Base-by-base conservation (phyloP, 2,888 invertebrate species). In the Dicycla oo region DNA sequence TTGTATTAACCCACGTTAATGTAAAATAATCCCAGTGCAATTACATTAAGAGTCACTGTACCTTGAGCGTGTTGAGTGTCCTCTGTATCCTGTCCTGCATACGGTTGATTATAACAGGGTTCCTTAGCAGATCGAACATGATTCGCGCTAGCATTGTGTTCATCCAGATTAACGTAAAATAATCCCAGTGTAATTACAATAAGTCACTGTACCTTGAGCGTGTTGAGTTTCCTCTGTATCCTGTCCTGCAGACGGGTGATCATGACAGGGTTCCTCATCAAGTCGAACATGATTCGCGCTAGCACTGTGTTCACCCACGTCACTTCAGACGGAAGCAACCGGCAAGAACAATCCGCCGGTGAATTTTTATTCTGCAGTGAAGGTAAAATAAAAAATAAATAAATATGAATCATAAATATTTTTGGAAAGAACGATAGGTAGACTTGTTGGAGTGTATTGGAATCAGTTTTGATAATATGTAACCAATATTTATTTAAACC, bases 141-240 rank as follows among this genome's bases (percentile, higher is more conserved):
- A 45, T 45, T 45, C 45, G 7, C 45, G 45, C 45, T 20, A 45
- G 8, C 45, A 45, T 45, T 45, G 7, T 20, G 18, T 45, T 45
- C 45, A 45, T 20, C 7, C 2, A 45, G 7, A 20, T 45, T 6
- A 45, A 6, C 6, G 18, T 34, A 30, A 45, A 30, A 30, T 2
- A 45, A 45, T 30, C 30, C 8, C 10, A n/a, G 2, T 15, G 0
- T 3, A 18, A 10, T 26, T 18, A 45, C 26, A 30, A 60, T 67
- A 5, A 63, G 23, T 23, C 10, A 69, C 8, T 89, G 88, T 75
- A 98, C 97, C 95, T 98, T 98, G 83, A 99, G 98, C 74, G 98
- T 98, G 73, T 97, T 97, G 3, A 99, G 96, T 94, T 99, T 99
- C 88, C 97, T 97, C 94, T 99, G 98, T 89, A 99, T 97, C 89